Evolutionary conservation across 1,140 invertebrate species (phyloP).

Genomic region (Palaemon carinicauda): DNA sequence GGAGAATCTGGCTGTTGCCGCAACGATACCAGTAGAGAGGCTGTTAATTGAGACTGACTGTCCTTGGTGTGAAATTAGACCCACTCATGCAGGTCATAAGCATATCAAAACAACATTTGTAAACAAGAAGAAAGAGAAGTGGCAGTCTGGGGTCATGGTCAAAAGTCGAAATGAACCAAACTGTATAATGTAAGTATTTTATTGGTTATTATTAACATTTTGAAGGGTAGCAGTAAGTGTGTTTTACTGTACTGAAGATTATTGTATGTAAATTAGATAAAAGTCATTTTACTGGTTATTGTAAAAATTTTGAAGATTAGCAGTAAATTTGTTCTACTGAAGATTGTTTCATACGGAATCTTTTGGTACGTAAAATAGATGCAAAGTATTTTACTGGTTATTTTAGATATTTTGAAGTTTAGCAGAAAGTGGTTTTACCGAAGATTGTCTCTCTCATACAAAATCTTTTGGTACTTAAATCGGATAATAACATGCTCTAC

Average conservation of each 20-base stretch:
- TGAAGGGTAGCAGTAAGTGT: too few relatives aligned
- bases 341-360: not conserved
- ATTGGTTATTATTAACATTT: too few relatives aligned
- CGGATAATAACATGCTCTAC: too few relatives aligned
- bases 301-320: conserved; percentile 34
- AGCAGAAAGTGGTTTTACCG: too few relatives aligned
- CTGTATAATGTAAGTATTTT: conserved; percentile 79
- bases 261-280: too few relatives aligned
- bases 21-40: conserved; percentile 79
- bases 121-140: conserved; percentile 85
- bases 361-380: too few relatives aligned
- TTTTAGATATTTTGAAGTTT: too few relatives aligned
- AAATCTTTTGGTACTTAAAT: too few relatives aligned
- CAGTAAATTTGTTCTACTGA: not conserved
- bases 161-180: conserved; percentile 91
- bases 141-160: conserved; percentile 76
- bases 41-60: conserved; percentile 94
- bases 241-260: too few relatives aligned
- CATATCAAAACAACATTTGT: conserved; percentile 71
- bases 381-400: too few relatives aligned
- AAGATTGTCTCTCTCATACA: too few relatives aligned
- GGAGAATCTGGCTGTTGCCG: conserved; percentile 84
- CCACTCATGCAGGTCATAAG: conserved; percentile 83
- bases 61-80: conserved; percentile 94
- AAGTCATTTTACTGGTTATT: too few relatives aligned